Conservation (phyloP, 2,113 vertebrate species). For the Balaeniceps rex region DNA sequence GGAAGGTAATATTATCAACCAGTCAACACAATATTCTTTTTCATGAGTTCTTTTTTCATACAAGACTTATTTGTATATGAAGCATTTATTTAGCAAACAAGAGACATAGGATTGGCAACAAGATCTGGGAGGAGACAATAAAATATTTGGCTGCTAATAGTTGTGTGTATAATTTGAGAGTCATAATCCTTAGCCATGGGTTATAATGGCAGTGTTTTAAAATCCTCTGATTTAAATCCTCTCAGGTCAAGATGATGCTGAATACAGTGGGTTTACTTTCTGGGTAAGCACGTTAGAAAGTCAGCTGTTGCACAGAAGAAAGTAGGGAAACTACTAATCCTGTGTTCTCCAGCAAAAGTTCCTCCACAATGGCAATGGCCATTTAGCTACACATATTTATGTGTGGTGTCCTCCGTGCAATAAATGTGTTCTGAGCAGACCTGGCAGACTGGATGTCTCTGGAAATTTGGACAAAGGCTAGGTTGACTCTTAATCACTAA, state of each 20-base stretch:
- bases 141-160: not conserved
- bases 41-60: not conserved
- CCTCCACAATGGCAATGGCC: not conserved
- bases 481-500: not conserved
- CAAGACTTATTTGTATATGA: not conserved
- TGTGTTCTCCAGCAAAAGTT: not conserved
- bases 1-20: not conserved
- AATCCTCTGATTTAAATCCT: not conserved
- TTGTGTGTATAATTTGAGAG: not conserved
- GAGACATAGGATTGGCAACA: not conserved
- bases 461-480: not conserved
- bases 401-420: not conserved
- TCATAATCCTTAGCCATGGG: not conserved
- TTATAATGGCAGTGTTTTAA: not conserved
- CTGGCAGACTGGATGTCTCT: not conserved
- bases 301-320: not conserved
- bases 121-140: not conserved
- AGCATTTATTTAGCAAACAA: not conserved
- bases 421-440: not conserved
- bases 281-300: not conserved
- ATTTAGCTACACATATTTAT: not conserved
- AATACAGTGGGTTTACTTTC: not conserved
- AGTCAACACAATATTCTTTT: not conserved
- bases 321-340: not conserved
- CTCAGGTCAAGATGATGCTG: not conserved